A percentile compares a stretch with the other conserved stretches of the same genome.
Conservation (phyloP, 2,888 invertebrate species). For the Heliconius ismenius region DNA sequence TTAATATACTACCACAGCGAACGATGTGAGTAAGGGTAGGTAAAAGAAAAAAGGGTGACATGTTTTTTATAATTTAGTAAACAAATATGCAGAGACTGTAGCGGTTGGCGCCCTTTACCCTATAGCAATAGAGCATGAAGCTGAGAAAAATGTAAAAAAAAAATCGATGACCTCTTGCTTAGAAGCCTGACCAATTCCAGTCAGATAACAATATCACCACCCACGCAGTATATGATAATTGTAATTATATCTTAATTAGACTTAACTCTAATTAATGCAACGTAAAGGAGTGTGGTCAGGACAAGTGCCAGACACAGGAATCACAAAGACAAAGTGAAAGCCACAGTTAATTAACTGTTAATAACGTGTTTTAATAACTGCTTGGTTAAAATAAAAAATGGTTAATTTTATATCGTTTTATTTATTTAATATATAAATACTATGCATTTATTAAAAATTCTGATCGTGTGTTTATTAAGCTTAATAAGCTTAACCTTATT, state of each 20-base stretch:
- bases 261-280: neutral
- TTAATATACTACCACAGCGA: too few relatives aligned
- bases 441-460: too few relatives aligned
- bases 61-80: too few relatives aligned
- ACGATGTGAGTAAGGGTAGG: too few relatives aligned
- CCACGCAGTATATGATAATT: neutral
- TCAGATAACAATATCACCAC: neutral
- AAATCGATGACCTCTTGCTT: neutral
- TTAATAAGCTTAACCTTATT: neutral
- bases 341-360: constrained; percentile 11
- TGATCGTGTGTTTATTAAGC: too few relatives aligned
- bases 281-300: neutral
- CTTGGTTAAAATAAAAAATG: neutral
- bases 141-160: neutral
- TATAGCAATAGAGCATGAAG: too few relatives aligned
- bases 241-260: constrained; percentile 11
- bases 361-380: neutral
- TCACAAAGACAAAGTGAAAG: constrained; percentile 1
- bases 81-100: too few relatives aligned
- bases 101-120: too few relatives aligned
- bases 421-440: too few relatives aligned
- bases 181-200: neutral
- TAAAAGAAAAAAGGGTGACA: too few relatives aligned
- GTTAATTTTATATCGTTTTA: too few relatives aligned
- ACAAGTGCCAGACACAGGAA: constrained; percentile 8